phyloP scores from a whole-genome alignment of 2,888 invertebrate species.

The Cheiracanthium punctorium region DNA sequence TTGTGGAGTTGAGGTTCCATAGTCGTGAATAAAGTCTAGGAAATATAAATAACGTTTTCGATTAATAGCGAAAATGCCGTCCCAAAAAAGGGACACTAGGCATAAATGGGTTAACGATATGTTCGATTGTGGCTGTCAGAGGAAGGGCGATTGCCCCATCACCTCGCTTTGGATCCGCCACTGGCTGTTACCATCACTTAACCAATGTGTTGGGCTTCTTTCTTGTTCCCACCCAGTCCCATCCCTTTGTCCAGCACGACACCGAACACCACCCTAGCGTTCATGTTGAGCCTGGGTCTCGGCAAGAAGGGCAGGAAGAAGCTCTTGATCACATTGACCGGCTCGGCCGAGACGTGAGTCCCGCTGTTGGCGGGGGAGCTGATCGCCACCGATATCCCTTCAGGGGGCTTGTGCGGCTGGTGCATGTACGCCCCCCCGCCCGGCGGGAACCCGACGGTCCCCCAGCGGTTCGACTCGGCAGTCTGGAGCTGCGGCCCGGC shows the following conservation, averaged over 20 bases:
- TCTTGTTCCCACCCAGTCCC: slow-evolving; percentile 63
- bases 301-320: slow-evolving; percentile 72
- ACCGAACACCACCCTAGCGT: slow-evolving; percentile 73
- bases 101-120: too few species aligned
- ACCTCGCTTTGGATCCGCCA: too few species aligned
- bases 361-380: slow-evolving; percentile 64
- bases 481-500: slow-evolving; percentile 21
- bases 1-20: too few species aligned
- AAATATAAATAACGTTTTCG: too few species aligned
- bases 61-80: too few species aligned
- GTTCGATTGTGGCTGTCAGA: too few species aligned
- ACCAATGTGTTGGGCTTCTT: slow-evolving; percentile 22
- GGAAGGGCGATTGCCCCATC: too few species aligned
- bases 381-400: slow-evolving; percentile 60
- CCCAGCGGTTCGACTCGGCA: slow-evolving; percentile 66
- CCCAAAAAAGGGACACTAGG: too few species aligned
- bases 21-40: too few species aligned
- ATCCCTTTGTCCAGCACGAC: slow-evolving; percentile 72
- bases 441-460: slow-evolving; percentile 32
- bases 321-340: slow-evolving; percentile 72
- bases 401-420: slow-evolving; percentile 47
- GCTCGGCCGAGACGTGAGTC: slow-evolving; percentile 70
- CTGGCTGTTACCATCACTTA: not conserved
- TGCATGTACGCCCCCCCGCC: not conserved
- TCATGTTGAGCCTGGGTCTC: slow-evolving; percentile 72